phyloP scores from a whole-genome alignment of 1,140 invertebrate genomes.

The Achroia grisella region DNA sequence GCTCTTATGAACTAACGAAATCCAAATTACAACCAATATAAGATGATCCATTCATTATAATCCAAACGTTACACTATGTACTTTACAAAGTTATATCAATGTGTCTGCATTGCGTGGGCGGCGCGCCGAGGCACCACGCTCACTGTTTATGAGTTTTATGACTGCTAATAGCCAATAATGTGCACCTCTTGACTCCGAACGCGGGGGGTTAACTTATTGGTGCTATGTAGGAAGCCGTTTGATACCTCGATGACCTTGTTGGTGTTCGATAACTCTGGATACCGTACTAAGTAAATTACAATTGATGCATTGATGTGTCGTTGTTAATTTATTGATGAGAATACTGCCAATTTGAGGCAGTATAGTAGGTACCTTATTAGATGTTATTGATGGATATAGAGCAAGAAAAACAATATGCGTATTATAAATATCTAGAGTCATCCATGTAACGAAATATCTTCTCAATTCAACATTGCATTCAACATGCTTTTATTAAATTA shows the following conservation, averaged over 20 bases:
- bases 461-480: too few species aligned
- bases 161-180: conserved; percentile 29
- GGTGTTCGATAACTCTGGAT: neutral
- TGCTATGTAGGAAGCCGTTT: conserved; percentile 2
- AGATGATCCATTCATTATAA: neutral
- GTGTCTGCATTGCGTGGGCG: conserved; percentile 7
- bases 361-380: too few species aligned
- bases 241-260: neutral
- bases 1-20: too few species aligned
- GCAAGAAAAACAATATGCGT: too few species aligned
- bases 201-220: conserved; percentile 22
- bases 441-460: too few species aligned
- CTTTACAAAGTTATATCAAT: neutral
- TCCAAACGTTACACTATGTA: neutral
- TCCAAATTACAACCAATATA: neutral
- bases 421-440: too few species aligned
- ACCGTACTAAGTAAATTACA: too few species aligned
- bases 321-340: too few species aligned
- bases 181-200: conserved; percentile 19
- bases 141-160: conserved; percentile 29
- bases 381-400: too few species aligned
- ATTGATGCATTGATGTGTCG: too few species aligned
- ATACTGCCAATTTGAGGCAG: too few species aligned
- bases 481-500: too few species aligned
- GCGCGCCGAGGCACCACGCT: conserved; percentile 5